phyloP scores from a whole-genome alignment of 2,797 vertebrate genomes.

The Emys orbicularis region DNA sequence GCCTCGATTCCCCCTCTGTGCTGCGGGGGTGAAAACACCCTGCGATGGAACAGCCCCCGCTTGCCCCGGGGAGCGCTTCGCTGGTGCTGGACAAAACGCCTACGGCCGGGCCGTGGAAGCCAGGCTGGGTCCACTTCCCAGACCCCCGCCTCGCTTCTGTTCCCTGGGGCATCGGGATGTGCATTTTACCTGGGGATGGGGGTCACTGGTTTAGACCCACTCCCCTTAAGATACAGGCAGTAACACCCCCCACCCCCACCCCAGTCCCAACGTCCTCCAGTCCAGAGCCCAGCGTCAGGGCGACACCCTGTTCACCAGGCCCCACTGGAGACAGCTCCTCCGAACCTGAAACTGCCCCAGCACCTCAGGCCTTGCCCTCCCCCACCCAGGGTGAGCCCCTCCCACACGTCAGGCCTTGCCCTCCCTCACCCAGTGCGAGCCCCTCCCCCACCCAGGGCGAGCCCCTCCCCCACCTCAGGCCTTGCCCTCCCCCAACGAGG shows the following conservation, averaged over 20 bases:
- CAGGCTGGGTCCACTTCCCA: neutral
- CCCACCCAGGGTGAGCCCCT: too few relatives aligned
- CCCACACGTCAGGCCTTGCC: too few relatives aligned
- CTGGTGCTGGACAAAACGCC: neutral
- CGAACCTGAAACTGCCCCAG: neutral
- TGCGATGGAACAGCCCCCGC: fast-evolving
- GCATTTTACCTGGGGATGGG: too few relatives aligned
- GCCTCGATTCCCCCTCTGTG: neutral
- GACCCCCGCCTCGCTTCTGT: fast-evolving
- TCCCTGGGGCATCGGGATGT: neutral
- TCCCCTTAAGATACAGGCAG: neutral
- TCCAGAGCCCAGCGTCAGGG: too few relatives aligned
- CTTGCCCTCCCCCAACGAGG: too few relatives aligned
- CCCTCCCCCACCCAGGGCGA: too few relatives aligned
- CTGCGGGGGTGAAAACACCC: neutral
- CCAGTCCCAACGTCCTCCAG: neutral
- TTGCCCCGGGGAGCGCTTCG: fast-evolving
- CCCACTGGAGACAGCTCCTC: too few relatives aligned
- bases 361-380: too few relatives aligned
- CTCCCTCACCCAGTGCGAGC: too few relatives aligned
- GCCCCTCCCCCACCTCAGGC: too few relatives aligned
- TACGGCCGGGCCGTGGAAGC: too few relatives aligned
- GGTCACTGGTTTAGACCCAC: neutral
- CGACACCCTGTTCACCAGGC: too few relatives aligned
- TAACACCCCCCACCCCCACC: neutral